Evolutionary conservation across 2,113 vertebrate species (phyloP).

Genomic region (Gasterosteus aculeatus): DNA sequence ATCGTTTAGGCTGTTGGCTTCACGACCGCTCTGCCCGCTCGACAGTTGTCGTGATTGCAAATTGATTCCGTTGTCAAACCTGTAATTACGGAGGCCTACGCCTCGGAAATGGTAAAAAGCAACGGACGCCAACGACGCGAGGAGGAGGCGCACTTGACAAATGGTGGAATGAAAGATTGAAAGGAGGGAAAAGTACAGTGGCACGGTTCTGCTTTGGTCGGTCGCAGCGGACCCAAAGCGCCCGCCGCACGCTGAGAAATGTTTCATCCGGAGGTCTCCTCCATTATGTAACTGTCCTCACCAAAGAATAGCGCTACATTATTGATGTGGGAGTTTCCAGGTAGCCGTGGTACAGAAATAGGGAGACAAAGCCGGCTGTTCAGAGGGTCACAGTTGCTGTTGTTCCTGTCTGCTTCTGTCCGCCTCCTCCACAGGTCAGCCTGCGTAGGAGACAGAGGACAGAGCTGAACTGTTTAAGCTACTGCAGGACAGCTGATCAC

Average conservation of each 20-base stretch:
- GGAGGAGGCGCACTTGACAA: background rate
- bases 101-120: conserved; percentile 48
- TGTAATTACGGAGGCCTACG: conserved; percentile 50
- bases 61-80: conserved; percentile 72
- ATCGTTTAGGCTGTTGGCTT: conserved; percentile 41
- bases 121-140: conserved; percentile 5
- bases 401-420: conserved; percentile 55
- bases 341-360: conserved; percentile 53
- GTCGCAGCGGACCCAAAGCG: conserved; percentile 18
- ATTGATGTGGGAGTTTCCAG: conserved; percentile 78
- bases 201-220: conserved; percentile 31
- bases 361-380: conserved; percentile 36
- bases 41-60: conserved; percentile 68
- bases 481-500: conserved; percentile 29
- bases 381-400: conserved; percentile 53
- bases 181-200: conserved; percentile 21
- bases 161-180: conserved; percentile 6
- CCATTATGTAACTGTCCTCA: conserved; percentile 69
- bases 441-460: conserved; percentile 28
- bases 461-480: conserved; percentile 19
- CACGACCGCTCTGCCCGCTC: conserved; percentile 44
- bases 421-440: conserved; percentile 36
- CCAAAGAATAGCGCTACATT: conserved; percentile 60
- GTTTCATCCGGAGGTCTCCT: conserved; percentile 44
- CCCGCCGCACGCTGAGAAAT: conserved; percentile 25